A percentile compares a stretch with the other conserved stretches of the same genome.
phyloP scores from a whole-genome alignment of 2,888 invertebrate genomes.

The Diachrysia chrysitis region DNA sequence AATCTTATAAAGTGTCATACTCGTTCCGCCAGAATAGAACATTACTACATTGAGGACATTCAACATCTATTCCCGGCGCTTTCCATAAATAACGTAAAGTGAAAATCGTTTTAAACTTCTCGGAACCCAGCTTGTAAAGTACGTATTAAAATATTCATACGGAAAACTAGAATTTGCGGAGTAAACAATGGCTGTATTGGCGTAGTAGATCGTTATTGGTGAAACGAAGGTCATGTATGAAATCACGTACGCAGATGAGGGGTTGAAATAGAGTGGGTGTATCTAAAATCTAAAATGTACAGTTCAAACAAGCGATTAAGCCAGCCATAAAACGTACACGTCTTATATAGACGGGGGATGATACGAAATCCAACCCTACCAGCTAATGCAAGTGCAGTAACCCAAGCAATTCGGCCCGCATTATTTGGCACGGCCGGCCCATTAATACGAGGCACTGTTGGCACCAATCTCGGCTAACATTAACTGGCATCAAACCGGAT shows the following conservation, averaged over 20 bases:
- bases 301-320: slow-evolving; percentile 46
- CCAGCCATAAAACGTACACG: slow-evolving; percentile 42
- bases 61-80: slow-evolving; percentile 36
- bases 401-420: slow-evolving; percentile 68
- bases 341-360: slow-evolving; percentile 44
- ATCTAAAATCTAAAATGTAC: slow-evolving; percentile 27
- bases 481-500: slow-evolving; percentile 86
- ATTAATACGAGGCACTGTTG: slow-evolving; percentile 81
- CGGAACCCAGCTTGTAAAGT: slow-evolving; percentile 33
- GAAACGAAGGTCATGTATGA: slow-evolving; percentile 29
- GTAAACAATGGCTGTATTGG: not conserved
- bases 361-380: slow-evolving; percentile 61
- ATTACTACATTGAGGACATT: slow-evolving; percentile 43
- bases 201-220: slow-evolving; percentile 13
- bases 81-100: slow-evolving; percentile 46
- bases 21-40: slow-evolving; percentile 16
- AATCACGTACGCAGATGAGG: slow-evolving; percentile 21
- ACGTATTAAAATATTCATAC: slow-evolving; percentile 36
- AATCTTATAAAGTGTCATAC: slow-evolving; percentile 17
- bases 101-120: slow-evolving; percentile 37
- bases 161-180: slow-evolving; percentile 23
- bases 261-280: slow-evolving; percentile 33
- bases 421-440: slow-evolving; percentile 81
- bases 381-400: slow-evolving; percentile 76
- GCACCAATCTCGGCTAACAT: slow-evolving; percentile 80